Evolutionary conservation across 1,140 invertebrate genomes (phyloP).

Genomic region (Aphelinus atriplicis): DNA sequence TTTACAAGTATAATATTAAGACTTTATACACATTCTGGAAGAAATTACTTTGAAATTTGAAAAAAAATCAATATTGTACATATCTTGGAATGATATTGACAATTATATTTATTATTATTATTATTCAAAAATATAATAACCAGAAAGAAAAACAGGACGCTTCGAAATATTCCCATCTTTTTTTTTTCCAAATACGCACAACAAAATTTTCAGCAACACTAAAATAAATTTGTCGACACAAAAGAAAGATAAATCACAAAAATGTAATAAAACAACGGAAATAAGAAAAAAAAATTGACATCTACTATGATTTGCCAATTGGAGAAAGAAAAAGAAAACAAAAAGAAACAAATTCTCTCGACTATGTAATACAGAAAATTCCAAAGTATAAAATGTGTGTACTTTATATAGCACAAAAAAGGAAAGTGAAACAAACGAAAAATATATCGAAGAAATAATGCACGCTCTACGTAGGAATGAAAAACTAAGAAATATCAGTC

Average conservation of each 20-base stretch:
- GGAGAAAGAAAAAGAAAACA: constrained; percentile 10
- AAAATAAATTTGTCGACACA: constrained; percentile 33
- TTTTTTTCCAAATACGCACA: constrained; percentile 17
- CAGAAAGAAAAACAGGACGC: constrained; percentile 6
- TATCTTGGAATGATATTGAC: too few species aligned
- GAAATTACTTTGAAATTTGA: too few species aligned
- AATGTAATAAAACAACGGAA: constrained; percentile 16
- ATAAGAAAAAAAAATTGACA: constrained; percentile 6
- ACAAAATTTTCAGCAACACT: constrained; percentile 16
- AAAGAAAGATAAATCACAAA: constrained; percentile 18
- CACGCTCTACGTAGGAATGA: constrained; percentile 55
- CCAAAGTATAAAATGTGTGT: too few species aligned
- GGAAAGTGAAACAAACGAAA: not conserved
- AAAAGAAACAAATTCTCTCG: too few species aligned
- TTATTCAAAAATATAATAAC: too few species aligned
- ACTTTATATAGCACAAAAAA: constrained; percentile 4
- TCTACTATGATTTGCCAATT: constrained; percentile 34
- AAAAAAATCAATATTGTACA: too few species aligned
- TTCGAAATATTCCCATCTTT: constrained; percentile 10
- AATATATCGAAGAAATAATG: constrained; percentile 38
- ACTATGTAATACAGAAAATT: too few species aligned
- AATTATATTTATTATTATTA: too few species aligned
- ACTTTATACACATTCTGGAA: too few species aligned
- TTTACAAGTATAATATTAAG: too few species aligned
- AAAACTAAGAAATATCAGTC: constrained; percentile 37